Evolutionary conservation across 2,888 invertebrate species (phyloP), one percentile per base, ranked within the genome.

Genomic region (Drosophila hamatofila): DNA sequence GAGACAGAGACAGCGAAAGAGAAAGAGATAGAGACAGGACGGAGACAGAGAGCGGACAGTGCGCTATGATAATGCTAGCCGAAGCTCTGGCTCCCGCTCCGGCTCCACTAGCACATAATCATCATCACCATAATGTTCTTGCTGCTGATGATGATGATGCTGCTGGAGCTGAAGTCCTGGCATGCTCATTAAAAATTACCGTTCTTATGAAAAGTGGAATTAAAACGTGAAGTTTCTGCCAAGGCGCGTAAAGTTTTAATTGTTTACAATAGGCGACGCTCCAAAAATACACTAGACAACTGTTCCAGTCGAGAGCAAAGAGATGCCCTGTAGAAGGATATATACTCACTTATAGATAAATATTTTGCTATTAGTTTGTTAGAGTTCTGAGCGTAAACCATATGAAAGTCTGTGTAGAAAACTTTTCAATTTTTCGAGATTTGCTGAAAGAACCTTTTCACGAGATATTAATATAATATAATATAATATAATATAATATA

Each of bases 151-250:
- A 16, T n/a, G 25, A 16, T n/a, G 25, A 37, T 49, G 67, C n/a
- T 23, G 48, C 18, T 54, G 62, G 41, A 44, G 27, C 18, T 30
- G 30, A 30, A 49, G 49, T 33, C 59, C 71, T 77, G 55, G 78
- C 71, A 55, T 75, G 72, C 85, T 90, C 90, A 86, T 86, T 86
- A 90, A 86, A 89, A 86, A 90, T 86, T 90, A 90, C 89, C 90
- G 88, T 87, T 86, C 87, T 87, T 84, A 87, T 83, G 88, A 76
- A 81, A 68, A 72, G 81, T 74, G 84, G 88, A 89, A 85, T 90
- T 90, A 83, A 89, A 90, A 87, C 72, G 75, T 78, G 73, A 87
- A 89, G 78, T 87, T 69, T 60, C 66, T 54, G 55, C 60, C 74
- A 69, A 72, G 61, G 58, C 70, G 72, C 79, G 59, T 70, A 83